Conservation (phyloP, 1,140 invertebrate species). For the Drosophila lacertosa region DNA sequence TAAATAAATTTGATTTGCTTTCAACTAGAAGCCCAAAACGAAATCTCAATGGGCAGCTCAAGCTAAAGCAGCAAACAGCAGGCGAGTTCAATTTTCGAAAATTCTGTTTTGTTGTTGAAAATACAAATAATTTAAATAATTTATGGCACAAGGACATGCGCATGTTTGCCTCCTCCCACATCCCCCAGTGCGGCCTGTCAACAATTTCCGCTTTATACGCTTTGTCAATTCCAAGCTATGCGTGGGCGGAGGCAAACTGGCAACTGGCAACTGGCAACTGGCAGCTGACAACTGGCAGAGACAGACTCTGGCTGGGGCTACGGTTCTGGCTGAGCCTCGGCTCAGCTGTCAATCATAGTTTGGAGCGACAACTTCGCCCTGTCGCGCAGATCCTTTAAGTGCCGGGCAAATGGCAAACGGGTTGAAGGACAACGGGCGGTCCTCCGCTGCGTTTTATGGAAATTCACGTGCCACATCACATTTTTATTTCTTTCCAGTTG, state of each 20-base stretch:
- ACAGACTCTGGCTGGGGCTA: background rate
- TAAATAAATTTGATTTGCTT: slow-evolving; percentile 32
- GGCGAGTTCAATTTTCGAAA: slow-evolving; percentile 29
- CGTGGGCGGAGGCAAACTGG: background rate
- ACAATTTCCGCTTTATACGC: slow-evolving; percentile 33
- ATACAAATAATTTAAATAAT: slow-evolving; percentile 70
- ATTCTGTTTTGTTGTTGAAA: slow-evolving; percentile 44
- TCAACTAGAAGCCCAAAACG: slow-evolving; percentile 5
- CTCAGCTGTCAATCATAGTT: slow-evolving; percentile 69
- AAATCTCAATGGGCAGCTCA: slow-evolving; percentile 10
- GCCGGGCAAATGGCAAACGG: slow-evolving; percentile 56
- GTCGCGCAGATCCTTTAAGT: slow-evolving; percentile 57
- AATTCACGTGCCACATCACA: slow-evolving; percentile 50
- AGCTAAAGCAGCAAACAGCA: background rate
- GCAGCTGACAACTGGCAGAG: slow-evolving; percentile 15
- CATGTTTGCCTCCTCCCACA: slow-evolving; percentile 40
- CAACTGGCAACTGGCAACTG: slow-evolving; percentile 30
- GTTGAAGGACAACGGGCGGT: slow-evolving; percentile 18
- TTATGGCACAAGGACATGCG: slow-evolving; percentile 50
- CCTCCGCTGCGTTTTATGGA: slow-evolving; percentile 40
- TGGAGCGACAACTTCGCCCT: slow-evolving; percentile 18
- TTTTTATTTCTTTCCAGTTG: no score
- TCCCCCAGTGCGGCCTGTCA: slow-evolving; percentile 21
- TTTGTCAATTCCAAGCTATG: slow-evolving; percentile 60
- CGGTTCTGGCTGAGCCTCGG: background rate